Conservation (phyloP, 2,113 vertebrate genomes). For the Lasiurus borealis region DNA sequence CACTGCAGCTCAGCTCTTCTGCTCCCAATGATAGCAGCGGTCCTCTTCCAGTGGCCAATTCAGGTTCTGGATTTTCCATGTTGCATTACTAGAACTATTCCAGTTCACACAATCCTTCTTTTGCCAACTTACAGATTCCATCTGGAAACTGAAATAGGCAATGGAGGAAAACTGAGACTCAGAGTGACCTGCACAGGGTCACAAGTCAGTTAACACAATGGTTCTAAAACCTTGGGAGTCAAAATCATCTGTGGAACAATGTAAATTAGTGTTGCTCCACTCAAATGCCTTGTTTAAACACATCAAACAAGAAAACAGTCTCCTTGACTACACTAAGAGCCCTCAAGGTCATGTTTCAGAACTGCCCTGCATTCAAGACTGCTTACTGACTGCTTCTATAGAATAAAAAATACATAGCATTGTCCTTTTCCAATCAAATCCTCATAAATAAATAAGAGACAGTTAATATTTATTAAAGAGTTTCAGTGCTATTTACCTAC, state of each 20-base stretch:
- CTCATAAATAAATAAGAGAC: background rate
- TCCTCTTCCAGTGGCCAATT: background rate
- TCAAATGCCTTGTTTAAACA: background rate
- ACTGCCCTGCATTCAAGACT: background rate
- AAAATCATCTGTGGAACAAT: background rate
- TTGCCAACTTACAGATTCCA: background rate
- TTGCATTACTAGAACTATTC: background rate
- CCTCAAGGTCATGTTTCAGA: background rate
- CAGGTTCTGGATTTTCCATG: background rate
- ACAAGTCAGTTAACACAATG: background rate
- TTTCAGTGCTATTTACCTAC: background rate
- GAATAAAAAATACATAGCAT: background rate
- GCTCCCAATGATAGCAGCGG: background rate
- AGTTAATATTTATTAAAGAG: background rate
- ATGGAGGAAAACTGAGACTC: background rate
- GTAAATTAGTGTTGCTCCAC: background rate
- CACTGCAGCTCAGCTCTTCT: background rate
- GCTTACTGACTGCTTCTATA: background rate
- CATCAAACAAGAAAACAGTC: background rate
- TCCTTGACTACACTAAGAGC: rapidly evolving
- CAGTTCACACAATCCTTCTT: background rate
- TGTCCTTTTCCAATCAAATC: background rate
- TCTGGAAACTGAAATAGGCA: background rate
- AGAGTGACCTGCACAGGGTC: background rate
- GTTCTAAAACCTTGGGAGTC: background rate